Evolutionary conservation across 1,140 invertebrate genomes (phyloP).

Genomic region (Lepidurus apus): DNA sequence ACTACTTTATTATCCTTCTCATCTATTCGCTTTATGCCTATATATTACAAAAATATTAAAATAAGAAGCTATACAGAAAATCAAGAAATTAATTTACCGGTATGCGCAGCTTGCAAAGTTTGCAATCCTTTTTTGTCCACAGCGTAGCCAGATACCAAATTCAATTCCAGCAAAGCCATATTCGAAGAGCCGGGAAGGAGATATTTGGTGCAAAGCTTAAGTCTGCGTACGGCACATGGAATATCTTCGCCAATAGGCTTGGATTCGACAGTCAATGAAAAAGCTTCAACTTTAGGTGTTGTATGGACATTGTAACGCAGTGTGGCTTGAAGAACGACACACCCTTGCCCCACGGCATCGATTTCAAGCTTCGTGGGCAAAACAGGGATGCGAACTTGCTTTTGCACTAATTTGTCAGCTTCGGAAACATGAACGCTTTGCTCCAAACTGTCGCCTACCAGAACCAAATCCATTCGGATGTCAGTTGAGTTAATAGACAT

Average conservation of each 20-base stretch:
- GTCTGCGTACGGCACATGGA: conserved; percentile 44
- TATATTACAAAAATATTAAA: conserved; percentile 15
- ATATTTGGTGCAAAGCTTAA: conserved; percentile 46
- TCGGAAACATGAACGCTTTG: conserved; percentile 45
- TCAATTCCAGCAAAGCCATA: conserved; percentile 60
- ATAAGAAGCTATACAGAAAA: neutral
- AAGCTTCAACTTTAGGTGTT: conserved; percentile 46
- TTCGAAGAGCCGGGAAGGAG: conserved; percentile 49
- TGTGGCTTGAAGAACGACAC: conserved; percentile 54
- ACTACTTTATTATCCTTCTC: conserved; percentile 44
- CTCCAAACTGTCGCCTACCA: conserved; percentile 42
- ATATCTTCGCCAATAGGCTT: conserved; percentile 42
- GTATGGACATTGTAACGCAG: conserved; percentile 50
- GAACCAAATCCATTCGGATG: conserved; percentile 45
- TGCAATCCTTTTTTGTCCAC: conserved; percentile 52
- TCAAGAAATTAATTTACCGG: neutral
- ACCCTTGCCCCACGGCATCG: conserved; percentile 53
- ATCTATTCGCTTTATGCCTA: conserved; percentile 45
- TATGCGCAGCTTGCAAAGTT: conserved; percentile 31
- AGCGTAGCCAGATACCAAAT: conserved; percentile 59
- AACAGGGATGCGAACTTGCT: conserved; percentile 45
- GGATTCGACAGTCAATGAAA: conserved; percentile 44
- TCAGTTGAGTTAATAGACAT: conserved; percentile 42
- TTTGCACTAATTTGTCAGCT: conserved; percentile 48
- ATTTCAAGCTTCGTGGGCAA: conserved; percentile 49